Evolutionary conservation across 2,797 vertebrate species (phyloP).

Genomic region (Squalus acanthias): DNA sequence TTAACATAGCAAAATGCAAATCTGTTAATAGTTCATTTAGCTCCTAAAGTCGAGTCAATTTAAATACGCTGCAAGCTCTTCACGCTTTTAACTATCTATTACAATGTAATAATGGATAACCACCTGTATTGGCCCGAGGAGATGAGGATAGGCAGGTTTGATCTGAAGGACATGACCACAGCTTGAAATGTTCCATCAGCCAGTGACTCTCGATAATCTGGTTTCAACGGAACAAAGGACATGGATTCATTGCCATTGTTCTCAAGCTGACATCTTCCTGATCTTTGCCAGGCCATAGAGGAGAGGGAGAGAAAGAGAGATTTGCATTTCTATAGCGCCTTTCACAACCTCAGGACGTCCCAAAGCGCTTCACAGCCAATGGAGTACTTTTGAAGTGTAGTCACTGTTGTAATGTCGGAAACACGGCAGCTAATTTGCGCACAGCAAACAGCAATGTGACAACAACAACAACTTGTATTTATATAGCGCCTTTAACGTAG

Average conservation of each 20-base stretch:
- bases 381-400: no score
- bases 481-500: no score
- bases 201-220: not conserved
- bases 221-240: not conserved
- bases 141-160: not conserved
- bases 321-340: no score
- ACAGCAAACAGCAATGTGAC: no score
- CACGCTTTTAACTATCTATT: conserved; percentile 26
- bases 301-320: no score
- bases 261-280: not conserved
- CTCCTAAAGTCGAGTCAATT: conserved; percentile 29
- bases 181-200: not conserved
- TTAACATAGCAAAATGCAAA: conserved; percentile 21
- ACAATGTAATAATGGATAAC: conserved; percentile 25
- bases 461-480: no score
- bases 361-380: no score
- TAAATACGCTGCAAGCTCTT: conserved; percentile 25
- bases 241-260: not conserved
- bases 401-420: no score
- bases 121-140: not conserved
- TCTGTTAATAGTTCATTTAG: conserved; percentile 35
- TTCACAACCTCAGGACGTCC: no score
- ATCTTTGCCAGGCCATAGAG: not conserved
- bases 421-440: no score
- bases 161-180: not conserved